These are phyloP conservation scores for Ancistrus triradiatus DNA, from an alignment of 2,113 vertebrate species.

Conservation along the genomic window DNA sequence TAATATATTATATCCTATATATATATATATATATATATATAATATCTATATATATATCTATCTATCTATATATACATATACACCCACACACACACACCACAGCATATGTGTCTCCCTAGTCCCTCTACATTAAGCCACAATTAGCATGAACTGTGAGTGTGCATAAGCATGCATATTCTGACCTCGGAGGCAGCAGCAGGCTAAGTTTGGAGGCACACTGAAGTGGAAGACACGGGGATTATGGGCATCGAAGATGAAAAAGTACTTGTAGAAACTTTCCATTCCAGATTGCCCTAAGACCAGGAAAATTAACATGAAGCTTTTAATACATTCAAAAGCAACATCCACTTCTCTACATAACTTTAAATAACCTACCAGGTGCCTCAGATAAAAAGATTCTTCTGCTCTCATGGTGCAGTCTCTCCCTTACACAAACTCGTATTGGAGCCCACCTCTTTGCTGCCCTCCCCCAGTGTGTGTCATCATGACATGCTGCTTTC, in stretches of 20 bases:
- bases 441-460: constrained; percentile 46
- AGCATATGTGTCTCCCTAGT: too few species aligned
- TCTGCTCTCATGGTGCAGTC: not conserved
- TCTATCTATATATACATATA: too few species aligned
- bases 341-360: not conserved
- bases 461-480: constrained; percentile 65
- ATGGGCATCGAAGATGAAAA: constrained; percentile 47
- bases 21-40: too few species aligned
- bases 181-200: constrained; percentile 44
- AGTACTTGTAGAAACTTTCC: constrained; percentile 47
- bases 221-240: constrained; percentile 72
- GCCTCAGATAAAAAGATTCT: constrained; percentile 2
- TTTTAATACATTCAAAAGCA: constrained; percentile 4
- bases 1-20: too few species aligned
- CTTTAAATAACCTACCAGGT: constrained; percentile 17
- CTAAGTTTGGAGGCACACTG: constrained; percentile 54
- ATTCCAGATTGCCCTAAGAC: constrained; percentile 3
- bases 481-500: constrained; percentile 64
- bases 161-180: constrained; percentile 61
- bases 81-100: too few species aligned
- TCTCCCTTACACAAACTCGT: constrained; percentile 15
- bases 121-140: constrained; percentile 35
- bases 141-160: constrained; percentile 61
- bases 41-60: too few species aligned
- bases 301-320: not conserved